phyloP scores from a whole-genome alignment of 1,140 invertebrate genomes.

The Eulimnadia texana region DNA sequence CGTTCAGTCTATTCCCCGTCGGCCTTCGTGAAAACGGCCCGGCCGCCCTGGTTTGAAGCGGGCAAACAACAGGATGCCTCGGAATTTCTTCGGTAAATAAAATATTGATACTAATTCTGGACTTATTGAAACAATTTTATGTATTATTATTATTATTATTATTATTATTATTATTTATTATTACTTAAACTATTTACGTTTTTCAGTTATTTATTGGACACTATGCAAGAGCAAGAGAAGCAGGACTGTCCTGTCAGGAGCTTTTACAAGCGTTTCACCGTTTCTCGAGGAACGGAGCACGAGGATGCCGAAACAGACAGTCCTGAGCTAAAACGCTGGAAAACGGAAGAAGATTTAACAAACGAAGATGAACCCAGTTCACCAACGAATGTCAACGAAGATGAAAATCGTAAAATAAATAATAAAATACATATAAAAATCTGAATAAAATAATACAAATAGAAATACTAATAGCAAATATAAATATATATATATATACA shows the following conservation, averaged over 20 bases:
- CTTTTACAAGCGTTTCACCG: not conserved
- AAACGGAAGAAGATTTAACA: conserved; percentile 31
- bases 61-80: conserved; percentile 74
- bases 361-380: too few species aligned
- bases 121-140: not conserved
- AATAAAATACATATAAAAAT: too few species aligned
- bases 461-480: too few species aligned
- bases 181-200: not conserved
- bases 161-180: not conserved
- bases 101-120: conserved; percentile 13
- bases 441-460: too few species aligned
- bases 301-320: conserved; percentile 19
- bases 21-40: conserved; percentile 46
- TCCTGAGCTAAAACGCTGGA: conserved; percentile 27
- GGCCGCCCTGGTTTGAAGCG: conserved; percentile 55
- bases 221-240: conserved; percentile 50
- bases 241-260: not conserved
- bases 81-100: conserved; percentile 56
- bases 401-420: too few species aligned
- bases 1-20: conserved; percentile 46
- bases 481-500: too few species aligned
- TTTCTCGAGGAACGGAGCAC: conserved; percentile 1
- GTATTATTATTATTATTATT: not conserved
- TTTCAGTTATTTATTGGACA: conserved; percentile 42
- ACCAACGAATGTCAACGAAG: too few species aligned